Percentiles rank a stretch among this genome's conserved stretches.
These are phyloP conservation scores for Prionailurus bengalensis DNA, from an alignment of 2,113 vertebrate species.

Conservation along the genomic window DNA sequence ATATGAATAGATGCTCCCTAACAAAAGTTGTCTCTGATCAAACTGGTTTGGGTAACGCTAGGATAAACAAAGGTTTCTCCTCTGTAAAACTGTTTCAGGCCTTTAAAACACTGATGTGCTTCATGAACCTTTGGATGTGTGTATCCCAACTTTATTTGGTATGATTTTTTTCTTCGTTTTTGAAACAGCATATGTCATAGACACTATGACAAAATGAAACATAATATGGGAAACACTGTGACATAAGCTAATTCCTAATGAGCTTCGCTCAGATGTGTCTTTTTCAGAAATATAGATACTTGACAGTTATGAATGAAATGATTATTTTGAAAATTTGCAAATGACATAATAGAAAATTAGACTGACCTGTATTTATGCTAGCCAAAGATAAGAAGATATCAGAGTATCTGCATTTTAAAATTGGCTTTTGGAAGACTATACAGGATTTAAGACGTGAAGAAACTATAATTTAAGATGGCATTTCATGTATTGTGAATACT, in stretches of 20 bases:
- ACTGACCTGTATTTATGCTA: not conserved
- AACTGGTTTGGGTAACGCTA: not conserved
- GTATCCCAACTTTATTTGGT: not conserved
- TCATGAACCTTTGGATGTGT: not conserved
- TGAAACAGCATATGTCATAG: not conserved
- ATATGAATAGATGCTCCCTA: not conserved
- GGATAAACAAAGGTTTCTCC: not conserved
- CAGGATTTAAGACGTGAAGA: constrained; percentile 10
- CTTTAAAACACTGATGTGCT: not conserved
- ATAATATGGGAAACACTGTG: not conserved
- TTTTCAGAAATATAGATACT: not conserved
- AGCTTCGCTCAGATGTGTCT: not conserved
- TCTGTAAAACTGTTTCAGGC: not conserved
- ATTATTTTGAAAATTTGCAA: constrained; percentile 23
- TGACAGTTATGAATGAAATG: not conserved
- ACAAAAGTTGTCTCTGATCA: not conserved
- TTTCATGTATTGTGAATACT: not conserved
- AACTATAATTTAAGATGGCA: not conserved
- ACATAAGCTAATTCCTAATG: not conserved
- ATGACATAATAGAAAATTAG: constrained; percentile 24
- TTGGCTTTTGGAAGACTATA: not conserved
- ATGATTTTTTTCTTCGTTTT: not conserved
- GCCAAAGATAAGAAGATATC: not conserved
- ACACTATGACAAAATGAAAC: not conserved
- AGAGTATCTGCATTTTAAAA: constrained; percentile 8